Base-by-base conservation (phyloP, 1,140 invertebrate species). In the Bradysia coprophila region DNA sequence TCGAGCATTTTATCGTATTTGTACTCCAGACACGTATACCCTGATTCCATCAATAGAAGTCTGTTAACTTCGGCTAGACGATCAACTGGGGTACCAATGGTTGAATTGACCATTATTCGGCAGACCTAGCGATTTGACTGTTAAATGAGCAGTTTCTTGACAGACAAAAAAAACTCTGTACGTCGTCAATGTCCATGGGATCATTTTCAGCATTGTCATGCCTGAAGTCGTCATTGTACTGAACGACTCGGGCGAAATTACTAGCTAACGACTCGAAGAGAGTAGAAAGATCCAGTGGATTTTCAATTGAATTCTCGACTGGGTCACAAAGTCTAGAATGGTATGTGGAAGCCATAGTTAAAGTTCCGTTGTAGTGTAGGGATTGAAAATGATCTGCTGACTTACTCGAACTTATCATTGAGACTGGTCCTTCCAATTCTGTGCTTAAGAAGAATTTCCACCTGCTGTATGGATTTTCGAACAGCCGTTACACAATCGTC, bases 1-100 rank as follows among this genome's bases (percentile, higher is more conserved):
- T 72, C 56, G 10, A 94, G 72, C 74, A 84, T 81, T 43, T 80
- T 83, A 10, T 66, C 61, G 50, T 93, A 94, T 41, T 71, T 78
- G 54, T 78, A 86, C 62, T 93, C 85, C 33, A 90, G 61, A 57
- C 90, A 94, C 19, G 72, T 76, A 50, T 85, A 61, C n/a, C 76
- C 68, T 10, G 70, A 66, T 5, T 73, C 67, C 15, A 73, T 59
- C 24, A 92, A 53, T 36, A 89, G 54, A 43, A 89, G 59, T 22
- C 64, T 62, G 55, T 82, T 91, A 1, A 93, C 76, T 5, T 61
- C 56, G 1, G 77, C 85, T 38, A 87, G 70, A 46, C 81, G 71
- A 34, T 78, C 68, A 1, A 90, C 62, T 2, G 77, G 67, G 18
- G 68, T 59, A 0, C 73, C 71, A 6, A 65, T 52, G 0, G 56